Evolutionary conservation across 2,113 vertebrate genomes (phyloP).

Genomic region (Pelecanus crispus): DNA sequence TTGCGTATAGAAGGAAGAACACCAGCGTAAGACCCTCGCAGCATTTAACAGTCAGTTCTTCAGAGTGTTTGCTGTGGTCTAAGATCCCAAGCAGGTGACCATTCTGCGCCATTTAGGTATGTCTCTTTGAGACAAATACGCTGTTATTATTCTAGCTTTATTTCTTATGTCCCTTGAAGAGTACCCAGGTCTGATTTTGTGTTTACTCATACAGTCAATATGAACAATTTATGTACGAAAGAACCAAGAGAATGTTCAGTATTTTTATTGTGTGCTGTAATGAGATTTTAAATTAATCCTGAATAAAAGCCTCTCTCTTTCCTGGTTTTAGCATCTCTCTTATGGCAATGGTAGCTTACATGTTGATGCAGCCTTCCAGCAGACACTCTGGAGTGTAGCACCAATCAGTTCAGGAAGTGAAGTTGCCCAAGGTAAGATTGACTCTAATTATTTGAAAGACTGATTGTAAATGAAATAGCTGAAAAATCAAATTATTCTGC

Average conservation of each 20-base stretch:
- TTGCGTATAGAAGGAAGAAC: not conserved
- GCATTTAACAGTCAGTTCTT: not conserved
- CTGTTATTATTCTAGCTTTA: not conserved
- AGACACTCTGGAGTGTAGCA: constrained; percentile 94
- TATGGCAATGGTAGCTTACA: constrained; percentile 87
- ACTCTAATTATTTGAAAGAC: not conserved
- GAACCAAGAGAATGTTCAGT: not conserved
- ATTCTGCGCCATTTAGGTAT: not conserved
- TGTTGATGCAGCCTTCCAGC: constrained; percentile 95
- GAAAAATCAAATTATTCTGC: not conserved
- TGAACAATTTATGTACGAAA: not conserved
- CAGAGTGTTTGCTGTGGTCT: not conserved
- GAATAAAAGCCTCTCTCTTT: not conserved
- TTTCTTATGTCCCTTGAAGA: not conserved
- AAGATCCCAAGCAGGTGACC: not conserved
- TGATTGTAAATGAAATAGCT: not conserved
- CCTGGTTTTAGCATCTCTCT: constrained; percentile 83
- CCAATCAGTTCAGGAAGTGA: constrained; percentile 97
- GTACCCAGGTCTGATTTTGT: not conserved
- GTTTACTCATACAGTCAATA: not conserved
- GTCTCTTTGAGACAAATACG: not conserved
- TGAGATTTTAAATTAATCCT: not conserved
- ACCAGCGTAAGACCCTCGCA: not conserved
- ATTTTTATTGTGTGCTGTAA: not conserved
- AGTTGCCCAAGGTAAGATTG: constrained; percentile 87